Evolutionary conservation across 2,113 vertebrate species (phyloP), one percentile per base, ranked within the genome.

Genomic region (Mormyrus iriodes): DNA sequence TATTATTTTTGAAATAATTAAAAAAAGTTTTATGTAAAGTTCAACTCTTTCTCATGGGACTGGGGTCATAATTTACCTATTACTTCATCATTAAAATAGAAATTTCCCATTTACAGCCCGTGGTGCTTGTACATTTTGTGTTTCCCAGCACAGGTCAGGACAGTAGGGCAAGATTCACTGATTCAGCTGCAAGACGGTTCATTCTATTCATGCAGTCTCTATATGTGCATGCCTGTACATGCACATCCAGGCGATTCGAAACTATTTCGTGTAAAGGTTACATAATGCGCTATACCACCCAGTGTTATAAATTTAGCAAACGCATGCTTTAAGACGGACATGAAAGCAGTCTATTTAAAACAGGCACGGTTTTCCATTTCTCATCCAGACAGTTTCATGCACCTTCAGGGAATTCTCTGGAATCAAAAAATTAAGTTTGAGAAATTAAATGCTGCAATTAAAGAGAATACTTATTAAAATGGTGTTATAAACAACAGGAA

Each of bases 81-180:
- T 52, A 58, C 52, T 89, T 27, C 58, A 31, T 73, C n/a, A 69
- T 61, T 35, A 88, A 69, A 85, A 85, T 86, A 51, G 58, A 89
- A 85, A 85, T 89, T 44, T 89, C 82, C 52, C 82, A 65, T 46
- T 89, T 65, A 85, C 39, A 21, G 82, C 79, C 76, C 55, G 39
- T 35, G 85, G 15, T 89, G 52, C 53, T 55, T 24, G 24, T 52
- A 89, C 61, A 85, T 49, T 46, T 53, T 85, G 1, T n/a, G 42
- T 39, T 10, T 42, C 31, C 31, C 31, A 89, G 82, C 88, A 48
- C 46, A 85, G 44, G 88, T 53, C 82, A 58, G 52, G 42, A 85
- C 83, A 42, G 48, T 24, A 44, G 39, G 42, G 79, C 52, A 42
- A 21, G 79, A 31, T 89, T 85, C 52, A 89, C 42, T 83, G 73